Conservation (phyloP, 2,797 vertebrate genomes). For the Amblyopsis hoosieri region DNA sequence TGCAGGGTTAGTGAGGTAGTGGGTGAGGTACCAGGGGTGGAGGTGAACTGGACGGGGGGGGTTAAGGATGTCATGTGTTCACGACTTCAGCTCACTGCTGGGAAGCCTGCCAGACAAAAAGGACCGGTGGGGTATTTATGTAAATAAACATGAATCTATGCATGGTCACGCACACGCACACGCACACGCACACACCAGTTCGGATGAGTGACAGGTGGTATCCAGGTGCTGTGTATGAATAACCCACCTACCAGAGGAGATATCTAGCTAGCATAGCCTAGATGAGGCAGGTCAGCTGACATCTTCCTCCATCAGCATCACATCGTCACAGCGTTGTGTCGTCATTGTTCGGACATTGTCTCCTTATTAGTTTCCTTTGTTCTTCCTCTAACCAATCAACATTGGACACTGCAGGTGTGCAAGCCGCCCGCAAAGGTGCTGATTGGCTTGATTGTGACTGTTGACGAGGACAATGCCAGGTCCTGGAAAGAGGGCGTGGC, state of each 20-base stretch:
- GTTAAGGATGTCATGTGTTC: slow-evolving; percentile 33
- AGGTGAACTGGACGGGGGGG: not conserved
- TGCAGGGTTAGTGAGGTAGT: not conserved
- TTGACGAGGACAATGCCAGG: too few relatives aligned
- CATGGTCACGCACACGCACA: slow-evolving; percentile 3
- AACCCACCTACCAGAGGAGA: slow-evolving; percentile 44
- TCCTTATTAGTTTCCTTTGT: too few relatives aligned
- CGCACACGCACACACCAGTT: slow-evolving; percentile 1
- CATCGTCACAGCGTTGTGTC: slow-evolving; percentile 2
- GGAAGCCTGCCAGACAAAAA: slow-evolving; percentile 54
- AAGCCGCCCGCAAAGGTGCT: too few relatives aligned
- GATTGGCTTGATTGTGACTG: not conserved
- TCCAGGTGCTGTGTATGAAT: slow-evolving; percentile 50
- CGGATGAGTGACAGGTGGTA: slow-evolving; percentile 43
- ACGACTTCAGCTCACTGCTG: slow-evolving; percentile 39
- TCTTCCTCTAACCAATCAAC: too few relatives aligned
- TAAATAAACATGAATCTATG: too few relatives aligned
- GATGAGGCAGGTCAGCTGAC: slow-evolving; percentile 35
- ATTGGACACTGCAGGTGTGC: too few relatives aligned
- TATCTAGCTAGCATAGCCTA: slow-evolving; percentile 41
- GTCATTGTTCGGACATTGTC: not conserved
- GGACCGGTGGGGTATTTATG: slow-evolving; percentile 27
- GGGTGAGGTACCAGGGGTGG: not conserved
- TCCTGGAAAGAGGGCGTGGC: too few relatives aligned
- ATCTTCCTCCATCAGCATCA: slow-evolving; percentile 42